Evolutionary conservation across 53 echinoderm and acorn worm species (phyloP), one percentile per base, ranked within the genome.

Genomic region (Luidia sarsii): DNA sequence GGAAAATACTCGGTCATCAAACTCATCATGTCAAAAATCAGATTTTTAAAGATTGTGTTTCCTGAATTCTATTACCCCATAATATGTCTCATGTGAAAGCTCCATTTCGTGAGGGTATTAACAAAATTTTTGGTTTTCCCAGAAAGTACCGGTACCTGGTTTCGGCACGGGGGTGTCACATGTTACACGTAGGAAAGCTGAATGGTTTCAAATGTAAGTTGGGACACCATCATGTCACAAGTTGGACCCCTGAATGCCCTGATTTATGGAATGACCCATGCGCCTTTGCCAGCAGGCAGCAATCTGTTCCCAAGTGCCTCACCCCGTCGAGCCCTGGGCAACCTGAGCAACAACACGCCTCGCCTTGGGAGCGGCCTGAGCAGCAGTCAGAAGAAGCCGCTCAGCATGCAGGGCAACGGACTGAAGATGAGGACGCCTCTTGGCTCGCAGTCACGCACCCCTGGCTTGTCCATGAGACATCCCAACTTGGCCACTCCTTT

Each of bases 281-380:
- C 25, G 30, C 31, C 24, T 7, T 31, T 27, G 31, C 71, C 28
- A n/a, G n/a, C n/a, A n/a, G n/a, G n/a, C n/a, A n/a, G n/a, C n/a
- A n/a, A n/a, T n/a, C 69, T 70, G 54, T 77, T 70, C 33, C 48
- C 89, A 2, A 37, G 90, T 33, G 80, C 60, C 67, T 90, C 93
- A 0, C 93, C 93, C 2, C 79, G 93, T 7, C 69, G 71, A 25
- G 93, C 93, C 9, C 85, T 93, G 1, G 93, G 93, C 18, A 80
- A 93, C 68, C 57, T 93, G 25, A 93, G 89, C 81, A 92, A 89
- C 41, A 83, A 88, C 37, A 53, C 75, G 10, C 39, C 73, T 23
- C 62, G 65, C 8, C 71, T 65, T 5, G 39, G 70, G 0, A 23
- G 39, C 14, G 82, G 82, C 24, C 67, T 74, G 15, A 77, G 39